Conservation (phyloP, 2,888 invertebrate species). For the Orthonychiurus folsomi region DNA sequence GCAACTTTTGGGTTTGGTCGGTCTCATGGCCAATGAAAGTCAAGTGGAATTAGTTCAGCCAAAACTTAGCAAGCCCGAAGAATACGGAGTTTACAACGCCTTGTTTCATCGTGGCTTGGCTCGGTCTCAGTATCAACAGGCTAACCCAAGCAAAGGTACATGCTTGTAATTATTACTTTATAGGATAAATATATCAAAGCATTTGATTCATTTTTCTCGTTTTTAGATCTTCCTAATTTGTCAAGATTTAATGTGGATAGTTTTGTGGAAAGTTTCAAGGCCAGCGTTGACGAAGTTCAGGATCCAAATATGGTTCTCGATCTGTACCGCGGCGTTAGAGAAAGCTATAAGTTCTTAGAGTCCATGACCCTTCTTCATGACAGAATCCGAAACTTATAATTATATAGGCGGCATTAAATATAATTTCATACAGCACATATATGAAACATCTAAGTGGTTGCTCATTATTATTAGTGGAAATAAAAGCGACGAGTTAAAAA, state of each 20-base stretch:
- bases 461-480: no score
- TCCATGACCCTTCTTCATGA: background rate
- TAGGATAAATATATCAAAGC: no score
- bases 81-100: background rate
- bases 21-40: constrained; percentile 14
- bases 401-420: no score
- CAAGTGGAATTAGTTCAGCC: no score
- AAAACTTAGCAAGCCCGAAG: no score
- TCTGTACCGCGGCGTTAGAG: constrained; percentile 16
- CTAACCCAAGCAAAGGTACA: background rate
- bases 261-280: constrained; percentile 16
- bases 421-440: no score
- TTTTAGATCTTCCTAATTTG: background rate
- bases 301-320: constrained; percentile 7
- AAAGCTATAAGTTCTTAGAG: constrained; percentile 14
- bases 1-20: constrained; percentile 16
- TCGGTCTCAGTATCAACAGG: no score
- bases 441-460: no score
- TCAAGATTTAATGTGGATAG: background rate
- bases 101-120: background rate
- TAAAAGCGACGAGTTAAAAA: no score
- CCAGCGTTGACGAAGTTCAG: constrained; percentile 12
- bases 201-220: no score
- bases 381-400: no score
- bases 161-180: no score